These are phyloP conservation scores for Lagria hirta DNA, from an alignment of 2,888 invertebrate genomes.

Conservation along the genomic window DNA sequence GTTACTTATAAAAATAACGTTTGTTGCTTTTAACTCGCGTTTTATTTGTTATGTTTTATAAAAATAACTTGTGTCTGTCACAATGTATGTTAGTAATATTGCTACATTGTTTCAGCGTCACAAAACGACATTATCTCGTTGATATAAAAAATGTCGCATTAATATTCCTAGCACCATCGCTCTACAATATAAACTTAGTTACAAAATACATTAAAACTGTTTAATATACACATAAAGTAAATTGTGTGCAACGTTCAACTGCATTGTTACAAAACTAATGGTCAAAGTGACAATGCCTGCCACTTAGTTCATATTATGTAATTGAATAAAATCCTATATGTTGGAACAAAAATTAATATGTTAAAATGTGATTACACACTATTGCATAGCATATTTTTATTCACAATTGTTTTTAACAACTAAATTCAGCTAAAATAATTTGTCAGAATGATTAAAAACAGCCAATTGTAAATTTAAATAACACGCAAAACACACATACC, in stretches of 20 bases:
- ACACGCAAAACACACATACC: no score
- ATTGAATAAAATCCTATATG: no score
- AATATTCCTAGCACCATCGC: constrained; percentile 48
- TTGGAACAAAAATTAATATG: no score
- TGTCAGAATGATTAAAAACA: no score
- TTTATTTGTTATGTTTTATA: constrained; percentile 23
- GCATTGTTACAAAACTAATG: constrained; percentile 40
- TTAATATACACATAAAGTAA: constrained; percentile 50
- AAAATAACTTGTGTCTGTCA: constrained; percentile 34
- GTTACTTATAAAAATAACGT: no score
- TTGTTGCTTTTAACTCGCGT: no score
- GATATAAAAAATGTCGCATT: constrained; percentile 42
- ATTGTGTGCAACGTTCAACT: constrained; percentile 45
- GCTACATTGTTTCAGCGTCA: constrained; percentile 43
- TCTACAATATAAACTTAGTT: constrained; percentile 50
- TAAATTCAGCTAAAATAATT: no score
- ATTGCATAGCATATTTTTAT: no score
- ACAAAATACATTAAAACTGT: constrained; percentile 51
- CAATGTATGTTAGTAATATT: constrained; percentile 34
- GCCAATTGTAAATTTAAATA: no score
- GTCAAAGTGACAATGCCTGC: constrained; percentile 36
- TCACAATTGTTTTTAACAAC: no score
- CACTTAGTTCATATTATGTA: no score
- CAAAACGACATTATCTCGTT: constrained; percentile 43
- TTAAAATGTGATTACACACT: no score